A percentile compares a stretch with the other conserved stretches of the same genome.
Evolutionary conservation across 2,888 invertebrate species (phyloP).

Genomic region (Tineola bisselliella): DNA sequence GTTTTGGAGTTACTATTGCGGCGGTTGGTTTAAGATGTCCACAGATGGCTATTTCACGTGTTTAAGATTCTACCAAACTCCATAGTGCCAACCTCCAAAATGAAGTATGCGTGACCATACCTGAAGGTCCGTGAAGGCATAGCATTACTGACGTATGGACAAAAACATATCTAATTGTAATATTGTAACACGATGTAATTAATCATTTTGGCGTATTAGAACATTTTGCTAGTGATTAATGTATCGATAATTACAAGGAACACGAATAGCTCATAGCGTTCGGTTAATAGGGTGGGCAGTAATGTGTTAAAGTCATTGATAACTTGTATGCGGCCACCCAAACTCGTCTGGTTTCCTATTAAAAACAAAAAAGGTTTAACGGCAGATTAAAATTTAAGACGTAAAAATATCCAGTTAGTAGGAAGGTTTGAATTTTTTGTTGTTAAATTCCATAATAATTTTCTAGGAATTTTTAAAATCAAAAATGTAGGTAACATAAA

Average conservation of each 20-base stretch:
- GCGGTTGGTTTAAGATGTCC: no score
- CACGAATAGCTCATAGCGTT: slow-evolving; percentile 19
- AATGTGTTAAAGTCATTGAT: slow-evolving; percentile 3
- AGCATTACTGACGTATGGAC: slow-evolving; percentile 7
- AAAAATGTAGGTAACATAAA: not conserved
- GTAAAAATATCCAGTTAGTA: not conserved
- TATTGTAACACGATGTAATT: slow-evolving; percentile 31
- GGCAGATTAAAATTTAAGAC: not conserved
- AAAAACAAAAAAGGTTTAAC: not conserved
- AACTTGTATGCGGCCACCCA: not conserved
- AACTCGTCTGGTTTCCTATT: not conserved
- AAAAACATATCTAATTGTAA: slow-evolving; percentile 14
- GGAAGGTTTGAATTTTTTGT: not conserved
- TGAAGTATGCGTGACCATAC: not conserved
- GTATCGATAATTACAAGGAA: slow-evolving; percentile 37
- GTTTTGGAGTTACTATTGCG: no score
- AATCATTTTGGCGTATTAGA: slow-evolving; percentile 38
- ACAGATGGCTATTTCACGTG: no score
- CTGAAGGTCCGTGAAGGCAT: not conserved
- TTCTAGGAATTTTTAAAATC: not conserved
- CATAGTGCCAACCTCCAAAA: not conserved
- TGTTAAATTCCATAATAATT: not conserved
- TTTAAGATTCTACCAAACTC: not conserved
- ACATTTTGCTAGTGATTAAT: slow-evolving; percentile 43
- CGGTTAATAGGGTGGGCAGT: slow-evolving; percentile 1